phyloP scores from a whole-genome alignment of 64 coral and sea anemone species.

The Montipora efflorescens region DNA sequence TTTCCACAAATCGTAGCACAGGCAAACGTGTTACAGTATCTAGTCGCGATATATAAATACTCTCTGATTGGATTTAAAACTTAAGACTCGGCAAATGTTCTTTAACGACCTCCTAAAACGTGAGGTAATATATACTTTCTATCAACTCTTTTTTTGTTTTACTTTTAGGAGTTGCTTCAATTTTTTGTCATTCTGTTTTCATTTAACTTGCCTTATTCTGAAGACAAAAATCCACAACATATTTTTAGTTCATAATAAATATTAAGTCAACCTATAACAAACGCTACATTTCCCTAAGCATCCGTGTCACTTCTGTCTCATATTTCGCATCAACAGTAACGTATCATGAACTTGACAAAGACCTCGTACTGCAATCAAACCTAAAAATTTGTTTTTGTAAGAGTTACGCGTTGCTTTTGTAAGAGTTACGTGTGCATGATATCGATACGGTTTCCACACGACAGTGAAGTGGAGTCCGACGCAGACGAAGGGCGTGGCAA shows the following conservation, averaged over 20 bases:
- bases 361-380: not conserved
- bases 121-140: constrained; percentile 1
- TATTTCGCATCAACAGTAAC: not conserved
- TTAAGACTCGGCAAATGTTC: not conserved
- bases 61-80: not conserved
- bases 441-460: not conserved
- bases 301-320: too few relatives aligned
- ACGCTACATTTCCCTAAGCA: not conserved
- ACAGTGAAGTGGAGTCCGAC: not conserved
- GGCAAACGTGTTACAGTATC: not conserved
- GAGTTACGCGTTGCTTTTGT: not conserved
- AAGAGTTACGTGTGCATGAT: not conserved
- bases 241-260: constrained; percentile 9
- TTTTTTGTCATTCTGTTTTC: not conserved
- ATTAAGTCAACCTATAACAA: not conserved
- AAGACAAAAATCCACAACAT: constrained; percentile 16
- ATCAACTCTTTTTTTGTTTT: not conserved
- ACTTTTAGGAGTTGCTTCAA: not conserved
- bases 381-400: not conserved
- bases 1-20: not conserved
- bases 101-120: constrained; percentile 13
- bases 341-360: not conserved
- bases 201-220: constrained; percentile 15
- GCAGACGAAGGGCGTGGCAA: too few relatives aligned
- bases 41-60: not conserved